Base-by-base conservation (phyloP, 2,888 invertebrate genomes). In the Pseudoips prasinana region DNA sequence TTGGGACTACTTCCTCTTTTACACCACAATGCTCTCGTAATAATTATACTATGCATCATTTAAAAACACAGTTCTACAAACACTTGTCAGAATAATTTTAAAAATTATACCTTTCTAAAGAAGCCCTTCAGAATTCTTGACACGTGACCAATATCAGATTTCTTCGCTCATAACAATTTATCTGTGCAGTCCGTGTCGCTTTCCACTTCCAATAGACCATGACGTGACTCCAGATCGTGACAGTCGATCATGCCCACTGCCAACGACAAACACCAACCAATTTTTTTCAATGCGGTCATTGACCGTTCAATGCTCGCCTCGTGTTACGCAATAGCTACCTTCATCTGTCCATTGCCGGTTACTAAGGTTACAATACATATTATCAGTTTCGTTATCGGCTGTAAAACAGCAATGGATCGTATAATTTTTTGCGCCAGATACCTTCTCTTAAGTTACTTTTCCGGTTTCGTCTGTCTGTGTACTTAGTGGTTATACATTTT, bases 271-370 rank as follows among this genome's bases (percentile, higher is more conserved):
- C 50, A 47, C 40, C 30, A 50, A 35, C 39, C 26, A 24, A 35
- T 48, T 60, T 69, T 64, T 69, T 69, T 66, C 55, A 56, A 25
- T 14, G 46, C 70, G 71, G 73, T 72, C 73, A 70, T 47, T 35
- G 33, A 22, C 38, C 57, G 64, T 62, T 57, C 57, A 55, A 47
- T 61, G 66, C 50, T 58, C 61, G 58, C 34, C 27, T 23, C 29
- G 14, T 14, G 41, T 64, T 67, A 55, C 59, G 59, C 53, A 67
- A 66, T 39, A 29, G 31, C 30, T 41, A 43, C 46, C 55, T 47
- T 47, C 39, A 34, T 25, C 26, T 29, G 26, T 60, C 40, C 63
- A 59, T 57, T 44, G 48, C 49, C 27, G 28, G 37, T 27, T 53
- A 6, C 19, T 20, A 20, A 14, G 2, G 22, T 32, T 33, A 14